Percentiles rank a stretch among this genome's conserved stretches.
These are phyloP conservation scores for Clytia hemisphaerica DNA, from an alignment of 30 jellyfish, hydroid and myxozoan species.

Conservation along the genomic window DNA sequence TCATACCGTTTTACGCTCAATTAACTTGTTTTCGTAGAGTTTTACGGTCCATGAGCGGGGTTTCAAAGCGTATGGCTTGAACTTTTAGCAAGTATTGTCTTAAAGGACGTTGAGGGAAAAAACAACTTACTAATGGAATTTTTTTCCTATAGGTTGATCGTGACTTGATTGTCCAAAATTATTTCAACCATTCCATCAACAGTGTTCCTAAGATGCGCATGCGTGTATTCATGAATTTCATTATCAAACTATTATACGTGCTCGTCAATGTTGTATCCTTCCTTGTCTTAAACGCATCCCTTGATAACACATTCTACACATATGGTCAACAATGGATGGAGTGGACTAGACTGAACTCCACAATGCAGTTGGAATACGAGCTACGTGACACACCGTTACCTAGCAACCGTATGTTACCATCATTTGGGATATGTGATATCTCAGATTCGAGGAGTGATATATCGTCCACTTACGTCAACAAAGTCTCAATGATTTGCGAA, in stretches of 20 bases:
- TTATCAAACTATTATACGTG: slow-evolving; percentile 14
- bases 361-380: slow-evolving; percentile 20
- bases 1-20: no score
- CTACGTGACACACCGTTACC: slow-evolving; percentile 23
- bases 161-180: slow-evolving; percentile 13
- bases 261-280: slow-evolving; percentile 12
- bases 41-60: no score
- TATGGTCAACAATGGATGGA: slow-evolving; percentile 30
- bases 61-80: no score
- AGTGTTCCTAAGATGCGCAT: slow-evolving; percentile 5
- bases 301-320: background rate
- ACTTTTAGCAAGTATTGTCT: no score
- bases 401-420: slow-evolving; percentile 33
- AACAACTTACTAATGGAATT: no score
- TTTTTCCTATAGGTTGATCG: slow-evolving; percentile 20
- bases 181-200: slow-evolving; percentile 25
- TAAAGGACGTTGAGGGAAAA: no score
- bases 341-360: slow-evolving; percentile 20
- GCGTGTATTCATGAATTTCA: slow-evolving; percentile 6
- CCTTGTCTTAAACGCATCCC: background rate
- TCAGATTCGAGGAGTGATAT: slow-evolving; percentile 19
- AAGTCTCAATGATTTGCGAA: slow-evolving; percentile 18
- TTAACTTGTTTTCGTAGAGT: no score
- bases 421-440: slow-evolving; percentile 31
- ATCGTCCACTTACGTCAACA: background rate